phyloP scores from a whole-genome alignment of 1,140 invertebrate genomes.

The Archivesica marissinica region DNA sequence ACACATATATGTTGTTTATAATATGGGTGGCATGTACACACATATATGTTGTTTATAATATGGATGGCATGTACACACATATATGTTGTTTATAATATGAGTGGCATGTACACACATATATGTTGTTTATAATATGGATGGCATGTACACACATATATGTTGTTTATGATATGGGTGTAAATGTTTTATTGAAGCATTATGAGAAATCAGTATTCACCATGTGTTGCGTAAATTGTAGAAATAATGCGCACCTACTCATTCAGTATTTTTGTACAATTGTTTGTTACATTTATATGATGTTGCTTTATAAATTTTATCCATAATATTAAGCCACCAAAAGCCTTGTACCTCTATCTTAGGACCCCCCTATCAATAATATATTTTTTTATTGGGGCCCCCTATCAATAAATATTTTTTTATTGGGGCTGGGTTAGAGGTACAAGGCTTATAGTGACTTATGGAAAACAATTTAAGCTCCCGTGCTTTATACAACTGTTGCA shows the following conservation, averaged over 20 bases:
- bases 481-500: conserved; percentile 1
- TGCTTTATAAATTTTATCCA: no score
- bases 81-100: neutral
- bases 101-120: neutral
- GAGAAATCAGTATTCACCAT: conserved; percentile 13
- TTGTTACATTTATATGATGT: no score
- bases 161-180: neutral
- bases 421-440: no score
- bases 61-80: neutral
- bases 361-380: no score
- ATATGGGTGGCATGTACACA: neutral
- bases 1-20: no score
- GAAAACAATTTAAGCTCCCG: no score
- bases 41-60: neutral
- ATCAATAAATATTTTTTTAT: no score
- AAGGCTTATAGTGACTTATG: no score
- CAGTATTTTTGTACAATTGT: neutral
- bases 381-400: no score
- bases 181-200: neutral
- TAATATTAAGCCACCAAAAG: no score
- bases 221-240: conserved; percentile 5
- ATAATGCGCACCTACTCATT: neutral
- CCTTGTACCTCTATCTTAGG: no score
- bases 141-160: neutral
- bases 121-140: neutral